Percentiles rank a stretch among this genome's conserved stretches.
These are phyloP conservation scores for Drosophila setifemur DNA, from an alignment of 1,140 invertebrate species.

Conservation along the genomic window DNA sequence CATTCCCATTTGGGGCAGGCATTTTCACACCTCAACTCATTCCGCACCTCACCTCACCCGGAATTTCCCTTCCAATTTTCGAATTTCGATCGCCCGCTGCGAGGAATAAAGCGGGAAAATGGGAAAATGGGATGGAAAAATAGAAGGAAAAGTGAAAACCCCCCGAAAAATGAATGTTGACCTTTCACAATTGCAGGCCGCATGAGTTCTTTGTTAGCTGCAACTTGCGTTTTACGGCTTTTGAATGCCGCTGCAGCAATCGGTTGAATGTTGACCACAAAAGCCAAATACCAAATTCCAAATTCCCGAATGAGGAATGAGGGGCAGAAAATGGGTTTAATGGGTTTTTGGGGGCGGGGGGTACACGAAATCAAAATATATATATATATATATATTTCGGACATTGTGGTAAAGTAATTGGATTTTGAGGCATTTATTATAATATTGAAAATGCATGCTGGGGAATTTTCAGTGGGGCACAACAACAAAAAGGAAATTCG, in stretches of 20 bases:
- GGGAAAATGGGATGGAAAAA: constrained; percentile 1
- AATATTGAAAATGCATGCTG: constrained; percentile 33
- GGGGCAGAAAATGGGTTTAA: too few relatives aligned
- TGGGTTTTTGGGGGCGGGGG: constrained; percentile 2
- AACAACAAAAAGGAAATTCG: constrained; percentile 15
- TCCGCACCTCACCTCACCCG: too few relatives aligned
- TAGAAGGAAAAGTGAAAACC: constrained; percentile 54
- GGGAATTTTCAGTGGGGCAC: neutral
- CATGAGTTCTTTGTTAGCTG: constrained; percentile 58
- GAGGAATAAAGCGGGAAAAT: neutral
- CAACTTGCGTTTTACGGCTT: constrained; percentile 46
- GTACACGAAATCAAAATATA: constrained; percentile 72
- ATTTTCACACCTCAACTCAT: constrained; percentile 74
- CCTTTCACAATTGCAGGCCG: constrained; percentile 65
- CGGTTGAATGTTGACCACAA: constrained; percentile 62
- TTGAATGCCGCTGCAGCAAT: constrained; percentile 37
- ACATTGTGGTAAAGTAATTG: constrained; percentile 74
- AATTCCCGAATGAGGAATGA: neutral
- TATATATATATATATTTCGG: too few relatives aligned
- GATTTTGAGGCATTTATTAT: constrained; percentile 65
- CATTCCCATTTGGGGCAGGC: constrained; percentile 4
- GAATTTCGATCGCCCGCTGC: constrained; percentile 35
- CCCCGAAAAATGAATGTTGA: constrained; percentile 50
- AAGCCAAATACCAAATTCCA: constrained; percentile 34
- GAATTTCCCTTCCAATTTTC: constrained; percentile 1